A percentile compares a stretch with the other conserved stretches of the same genome.
These are phyloP conservation scores for Nicator chloris DNA, from an alignment of 2,113 vertebrate genomes.

Conservation along the genomic window DNA sequence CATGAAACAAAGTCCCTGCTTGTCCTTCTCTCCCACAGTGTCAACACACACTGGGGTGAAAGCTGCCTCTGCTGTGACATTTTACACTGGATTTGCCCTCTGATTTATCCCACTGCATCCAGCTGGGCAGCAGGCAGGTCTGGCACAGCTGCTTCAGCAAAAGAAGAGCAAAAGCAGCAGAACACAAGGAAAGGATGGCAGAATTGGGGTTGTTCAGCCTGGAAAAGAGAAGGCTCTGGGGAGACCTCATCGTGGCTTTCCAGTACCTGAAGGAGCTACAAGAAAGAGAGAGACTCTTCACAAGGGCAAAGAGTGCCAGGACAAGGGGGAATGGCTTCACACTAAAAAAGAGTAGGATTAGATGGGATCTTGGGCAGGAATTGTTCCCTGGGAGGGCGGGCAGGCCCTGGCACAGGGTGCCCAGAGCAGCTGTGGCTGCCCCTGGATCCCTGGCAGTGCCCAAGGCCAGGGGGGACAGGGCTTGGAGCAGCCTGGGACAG, in stretches of 20 bases:
- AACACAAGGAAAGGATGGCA: background rate
- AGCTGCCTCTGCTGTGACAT: background rate
- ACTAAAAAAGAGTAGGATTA: fast-evolving
- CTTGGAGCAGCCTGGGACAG: background rate
- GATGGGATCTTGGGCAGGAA: background rate
- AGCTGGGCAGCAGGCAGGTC: background rate
- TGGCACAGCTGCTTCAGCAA: background rate
- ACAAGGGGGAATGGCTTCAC: background rate
- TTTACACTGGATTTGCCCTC: background rate
- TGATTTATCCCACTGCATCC: background rate
- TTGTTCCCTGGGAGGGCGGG: background rate
- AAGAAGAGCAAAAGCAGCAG: background rate
- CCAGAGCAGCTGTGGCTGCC: background rate
- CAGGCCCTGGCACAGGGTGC: background rate
- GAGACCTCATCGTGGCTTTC: background rate
- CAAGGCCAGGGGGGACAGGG: background rate
- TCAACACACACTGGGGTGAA: fast-evolving
- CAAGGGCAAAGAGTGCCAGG: background rate
- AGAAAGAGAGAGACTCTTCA: background rate
- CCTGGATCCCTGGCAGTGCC: background rate
- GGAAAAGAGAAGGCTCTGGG: background rate
- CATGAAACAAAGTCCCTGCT: background rate
- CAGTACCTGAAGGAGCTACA: background rate
- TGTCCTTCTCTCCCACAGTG: background rate
- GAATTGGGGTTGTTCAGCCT: background rate